These are phyloP conservation scores for Ornithoptera priamus DNA, from an alignment of 2,888 invertebrate species.

Conservation along the genomic window DNA sequence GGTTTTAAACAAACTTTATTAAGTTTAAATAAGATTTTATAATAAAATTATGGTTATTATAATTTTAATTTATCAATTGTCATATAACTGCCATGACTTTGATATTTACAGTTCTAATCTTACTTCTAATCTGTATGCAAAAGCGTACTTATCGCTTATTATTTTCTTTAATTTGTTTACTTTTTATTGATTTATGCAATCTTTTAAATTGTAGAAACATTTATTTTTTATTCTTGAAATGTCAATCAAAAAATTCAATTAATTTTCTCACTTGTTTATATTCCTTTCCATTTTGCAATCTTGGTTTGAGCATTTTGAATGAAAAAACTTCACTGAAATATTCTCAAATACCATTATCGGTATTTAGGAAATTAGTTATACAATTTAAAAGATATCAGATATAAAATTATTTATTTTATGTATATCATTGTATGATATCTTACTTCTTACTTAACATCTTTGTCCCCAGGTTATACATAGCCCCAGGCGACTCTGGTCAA, in stretches of 20 bases:
- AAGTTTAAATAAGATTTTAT: background rate
- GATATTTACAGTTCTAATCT: no score
- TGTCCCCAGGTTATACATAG: conserved; percentile 53
- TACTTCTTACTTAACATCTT: background rate
- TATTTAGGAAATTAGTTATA: no score
- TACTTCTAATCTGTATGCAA: background rate
- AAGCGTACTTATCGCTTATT: background rate
- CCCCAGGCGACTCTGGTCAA: conserved; percentile 60
- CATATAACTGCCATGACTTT: background rate
- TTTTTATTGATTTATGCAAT: background rate
- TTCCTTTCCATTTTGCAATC: no score
- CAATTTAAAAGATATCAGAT: no score
- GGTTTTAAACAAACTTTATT: conserved; percentile 12
- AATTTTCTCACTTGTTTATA: no score
- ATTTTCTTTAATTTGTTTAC: background rate
- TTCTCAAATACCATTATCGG: no score
- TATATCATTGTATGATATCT: background rate
- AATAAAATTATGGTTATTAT: background rate
- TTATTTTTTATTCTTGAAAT: no score
- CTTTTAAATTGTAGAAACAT: background rate
- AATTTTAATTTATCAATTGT: background rate
- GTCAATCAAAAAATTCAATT: no score
- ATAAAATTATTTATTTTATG: no score
- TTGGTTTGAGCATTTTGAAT: no score
- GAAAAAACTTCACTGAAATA: no score